Conservation (phyloP, 2,888 invertebrate species). For the Sarcophaga subvicina region DNA sequence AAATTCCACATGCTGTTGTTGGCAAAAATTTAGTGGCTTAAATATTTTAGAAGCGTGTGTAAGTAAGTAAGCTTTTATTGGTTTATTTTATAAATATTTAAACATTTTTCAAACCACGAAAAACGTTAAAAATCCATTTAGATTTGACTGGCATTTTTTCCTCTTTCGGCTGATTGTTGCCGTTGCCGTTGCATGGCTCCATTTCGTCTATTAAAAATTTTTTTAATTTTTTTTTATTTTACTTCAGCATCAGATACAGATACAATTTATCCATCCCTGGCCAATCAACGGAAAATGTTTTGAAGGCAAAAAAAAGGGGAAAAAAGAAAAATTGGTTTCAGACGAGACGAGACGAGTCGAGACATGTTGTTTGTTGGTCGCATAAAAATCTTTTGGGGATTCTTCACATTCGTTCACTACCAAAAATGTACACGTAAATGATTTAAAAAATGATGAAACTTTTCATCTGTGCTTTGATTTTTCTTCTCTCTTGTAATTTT, state of each 20-base stretch:
- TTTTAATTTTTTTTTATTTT: neutral
- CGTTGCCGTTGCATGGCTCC: constrained; percentile 53
- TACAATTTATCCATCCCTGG: constrained; percentile 40
- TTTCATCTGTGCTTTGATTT: neutral
- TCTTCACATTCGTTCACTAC: neutral
- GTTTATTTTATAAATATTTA: neutral
- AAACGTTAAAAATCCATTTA: constrained; percentile 1
- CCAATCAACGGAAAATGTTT: constrained; percentile 41
- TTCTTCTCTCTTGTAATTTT: neutral
- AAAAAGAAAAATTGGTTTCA: constrained; percentile 27
- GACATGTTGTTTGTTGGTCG: constrained; percentile 53
- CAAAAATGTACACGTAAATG: constrained; percentile 29
- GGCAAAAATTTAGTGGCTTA: neutral
- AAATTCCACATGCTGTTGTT: neutral
- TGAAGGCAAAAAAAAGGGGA: neutral
- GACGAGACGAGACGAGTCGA: constrained; percentile 16
- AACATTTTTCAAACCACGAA: neutral
- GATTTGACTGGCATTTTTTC: constrained; percentile 27
- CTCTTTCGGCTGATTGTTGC: constrained; percentile 20
- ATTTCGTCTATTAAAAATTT: constrained; percentile 57
- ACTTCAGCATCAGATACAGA: neutral
- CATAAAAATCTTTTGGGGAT: constrained; percentile 60
- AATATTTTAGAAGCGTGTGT: neutral
- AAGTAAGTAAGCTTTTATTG: neutral
- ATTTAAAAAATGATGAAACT: neutral